These are phyloP conservation scores for Phaethornis superciliosus DNA, from an alignment of 2,113 vertebrate species.

Conservation along the genomic window DNA sequence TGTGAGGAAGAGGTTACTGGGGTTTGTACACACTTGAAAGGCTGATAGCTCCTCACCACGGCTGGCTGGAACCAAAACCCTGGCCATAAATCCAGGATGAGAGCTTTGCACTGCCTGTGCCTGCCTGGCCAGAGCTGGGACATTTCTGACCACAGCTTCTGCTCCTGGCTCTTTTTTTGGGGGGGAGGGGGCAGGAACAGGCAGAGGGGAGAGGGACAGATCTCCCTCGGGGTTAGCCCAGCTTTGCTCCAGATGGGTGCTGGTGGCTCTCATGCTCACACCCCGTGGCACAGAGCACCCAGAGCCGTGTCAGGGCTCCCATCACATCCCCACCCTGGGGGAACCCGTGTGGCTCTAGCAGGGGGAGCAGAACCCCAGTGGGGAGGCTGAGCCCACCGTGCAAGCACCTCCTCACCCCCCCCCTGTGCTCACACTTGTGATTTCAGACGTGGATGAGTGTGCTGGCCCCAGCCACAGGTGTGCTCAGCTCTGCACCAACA, in stretches of 20 bases:
- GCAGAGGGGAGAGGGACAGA: background rate
- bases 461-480: conserved; percentile 66
- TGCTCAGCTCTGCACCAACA: conserved; percentile 84
- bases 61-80: conserved; percentile 61
- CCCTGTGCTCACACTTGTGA: background rate
- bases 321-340: accelerated
- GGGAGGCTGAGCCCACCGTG: accelerated
- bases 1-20: conserved; percentile 57
- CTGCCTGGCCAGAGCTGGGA: background rate
- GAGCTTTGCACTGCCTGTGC: background rate
- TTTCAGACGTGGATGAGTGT: conserved; percentile 90
- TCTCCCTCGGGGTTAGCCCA: background rate
- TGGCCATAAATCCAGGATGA: conserved; percentile 29
- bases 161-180: background rate
- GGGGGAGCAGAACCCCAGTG: background rate
- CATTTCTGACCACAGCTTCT: background rate
- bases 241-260: background rate
- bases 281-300: background rate
- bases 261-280: background rate
- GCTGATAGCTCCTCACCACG: conserved; percentile 39
- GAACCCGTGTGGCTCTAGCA: accelerated
- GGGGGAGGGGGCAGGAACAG: too few relatives aligned
- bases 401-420: background rate
- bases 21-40: conserved; percentile 54
- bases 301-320: background rate